Conservation (phyloP, 2,113 vertebrate genomes). For the Geococcyx californianus region DNA sequence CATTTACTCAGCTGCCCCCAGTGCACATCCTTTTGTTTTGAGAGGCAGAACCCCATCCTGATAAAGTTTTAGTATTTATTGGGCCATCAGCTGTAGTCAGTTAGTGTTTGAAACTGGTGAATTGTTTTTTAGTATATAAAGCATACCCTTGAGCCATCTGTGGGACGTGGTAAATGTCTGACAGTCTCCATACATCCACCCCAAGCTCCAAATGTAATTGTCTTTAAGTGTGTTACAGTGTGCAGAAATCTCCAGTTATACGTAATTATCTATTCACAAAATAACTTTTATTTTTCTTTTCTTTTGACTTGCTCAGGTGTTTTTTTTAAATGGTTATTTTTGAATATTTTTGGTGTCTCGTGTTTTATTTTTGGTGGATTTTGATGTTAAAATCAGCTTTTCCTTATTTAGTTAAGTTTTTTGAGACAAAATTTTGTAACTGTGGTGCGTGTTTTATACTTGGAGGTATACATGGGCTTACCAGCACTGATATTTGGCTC, state of each 20-base stretch:
- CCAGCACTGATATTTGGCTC: background rate
- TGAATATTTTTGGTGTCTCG: background rate
- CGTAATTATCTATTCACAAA: background rate
- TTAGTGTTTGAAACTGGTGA: background rate
- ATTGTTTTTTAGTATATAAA: background rate
- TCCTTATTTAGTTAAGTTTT: background rate
- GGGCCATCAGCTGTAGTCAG: background rate
- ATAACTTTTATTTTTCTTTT: background rate
- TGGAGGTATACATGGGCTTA: background rate
- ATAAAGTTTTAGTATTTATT: conserved; percentile 15
- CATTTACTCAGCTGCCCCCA: background rate
- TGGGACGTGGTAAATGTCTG: background rate
- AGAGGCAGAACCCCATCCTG: conserved; percentile 39
- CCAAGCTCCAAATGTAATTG: background rate
- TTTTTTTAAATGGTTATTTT: background rate
- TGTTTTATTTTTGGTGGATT: background rate
- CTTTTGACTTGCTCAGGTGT: background rate
- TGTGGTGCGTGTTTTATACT: background rate
- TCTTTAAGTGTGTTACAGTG: background rate
- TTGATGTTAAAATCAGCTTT: background rate
- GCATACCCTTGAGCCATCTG: background rate
- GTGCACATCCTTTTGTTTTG: background rate
- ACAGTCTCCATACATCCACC: background rate
- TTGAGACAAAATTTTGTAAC: background rate
- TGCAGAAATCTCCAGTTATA: background rate